phyloP scores from a whole-genome alignment of 2,888 invertebrate species.

The Cosmorhoe ocellata region DNA sequence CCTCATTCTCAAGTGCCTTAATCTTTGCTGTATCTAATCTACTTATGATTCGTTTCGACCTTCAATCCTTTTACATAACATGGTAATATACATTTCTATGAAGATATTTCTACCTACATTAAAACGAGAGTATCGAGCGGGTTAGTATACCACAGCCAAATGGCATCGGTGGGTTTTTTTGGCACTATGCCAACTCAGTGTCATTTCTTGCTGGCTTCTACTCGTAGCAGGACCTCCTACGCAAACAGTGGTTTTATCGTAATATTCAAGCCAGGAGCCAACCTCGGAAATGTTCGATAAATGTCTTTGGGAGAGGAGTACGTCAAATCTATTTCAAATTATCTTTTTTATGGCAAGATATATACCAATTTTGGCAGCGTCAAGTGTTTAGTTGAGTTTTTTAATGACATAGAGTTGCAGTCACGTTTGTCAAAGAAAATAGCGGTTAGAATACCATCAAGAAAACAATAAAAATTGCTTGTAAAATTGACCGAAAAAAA shows the following conservation, averaged over 20 bases:
- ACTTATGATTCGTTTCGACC: neutral
- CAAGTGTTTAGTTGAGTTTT: too few relatives aligned
- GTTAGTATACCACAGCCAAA: constrained; percentile 41
- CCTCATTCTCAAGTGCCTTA: neutral
- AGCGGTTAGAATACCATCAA: too few relatives aligned
- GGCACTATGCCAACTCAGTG: constrained; percentile 53
- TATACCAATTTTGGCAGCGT: too few relatives aligned
- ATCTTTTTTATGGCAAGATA: too few relatives aligned
- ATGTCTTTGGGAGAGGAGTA: too few relatives aligned
- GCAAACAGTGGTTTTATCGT: constrained; percentile 27
- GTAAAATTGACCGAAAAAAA: too few relatives aligned
- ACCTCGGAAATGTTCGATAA: too few relatives aligned
- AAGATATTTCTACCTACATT: constrained; percentile 20
- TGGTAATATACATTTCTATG: constrained; percentile 3
- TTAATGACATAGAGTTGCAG: too few relatives aligned
- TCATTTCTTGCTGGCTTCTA: constrained; percentile 37
- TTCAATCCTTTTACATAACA: constrained; percentile 8
- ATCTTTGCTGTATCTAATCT: neutral
- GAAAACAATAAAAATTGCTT: too few relatives aligned
- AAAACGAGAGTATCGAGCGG: constrained; percentile 42
- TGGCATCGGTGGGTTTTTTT: constrained; percentile 45
- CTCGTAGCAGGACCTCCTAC: constrained; percentile 16
- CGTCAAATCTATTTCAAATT: too few relatives aligned
- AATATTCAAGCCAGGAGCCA: constrained; percentile 22
- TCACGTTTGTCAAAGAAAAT: too few relatives aligned